Percentiles rank a stretch among this genome's conserved stretches.
Conservation (phyloP, 2,888 invertebrate species). For the Vanessa cardui region DNA sequence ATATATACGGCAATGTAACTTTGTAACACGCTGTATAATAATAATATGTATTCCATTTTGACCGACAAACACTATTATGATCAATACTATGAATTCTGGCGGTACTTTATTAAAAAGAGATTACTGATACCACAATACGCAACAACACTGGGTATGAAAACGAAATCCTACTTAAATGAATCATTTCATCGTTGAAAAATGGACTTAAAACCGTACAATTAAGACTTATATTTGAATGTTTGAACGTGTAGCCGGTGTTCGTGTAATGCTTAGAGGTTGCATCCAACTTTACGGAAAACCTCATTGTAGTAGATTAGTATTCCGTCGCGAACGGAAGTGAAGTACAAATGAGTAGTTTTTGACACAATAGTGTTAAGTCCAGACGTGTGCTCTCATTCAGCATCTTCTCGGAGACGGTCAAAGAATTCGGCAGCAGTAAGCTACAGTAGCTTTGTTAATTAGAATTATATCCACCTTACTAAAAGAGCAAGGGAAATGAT, state of each 20-base stretch:
- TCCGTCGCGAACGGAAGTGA: slow-evolving; percentile 64
- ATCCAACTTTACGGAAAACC: slow-evolving; percentile 49
- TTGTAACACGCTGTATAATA: slow-evolving; percentile 3
- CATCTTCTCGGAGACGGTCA: slow-evolving; percentile 29
- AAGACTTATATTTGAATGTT: not conserved
- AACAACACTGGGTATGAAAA: slow-evolving; percentile 37
- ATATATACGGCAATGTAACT: not conserved
- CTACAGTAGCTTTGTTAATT: not conserved
- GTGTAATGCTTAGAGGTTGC: slow-evolving; percentile 48
- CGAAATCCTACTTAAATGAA: not conserved
- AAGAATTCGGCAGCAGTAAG: not conserved
- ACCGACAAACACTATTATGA: slow-evolving; percentile 16
- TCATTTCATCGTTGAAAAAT: not conserved
- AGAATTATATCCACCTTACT: too few relatives aligned
- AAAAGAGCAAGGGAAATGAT: too few relatives aligned
- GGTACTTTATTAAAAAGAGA: slow-evolving; percentile 57
- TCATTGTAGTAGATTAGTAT: slow-evolving; percentile 68
- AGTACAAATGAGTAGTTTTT: slow-evolving; percentile 26
- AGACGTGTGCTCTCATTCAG: slow-evolving; percentile 54
- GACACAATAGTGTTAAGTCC: slow-evolving; percentile 61
- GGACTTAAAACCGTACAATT: not conserved
- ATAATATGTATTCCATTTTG: not conserved
- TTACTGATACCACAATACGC: slow-evolving; percentile 55
- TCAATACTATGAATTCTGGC: slow-evolving; percentile 37
- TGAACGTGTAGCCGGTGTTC: not conserved